Evolutionary conservation across 2,888 invertebrate species (phyloP), one percentile per base, ranked within the genome.

Genomic region (Lasius platythorax): DNA sequence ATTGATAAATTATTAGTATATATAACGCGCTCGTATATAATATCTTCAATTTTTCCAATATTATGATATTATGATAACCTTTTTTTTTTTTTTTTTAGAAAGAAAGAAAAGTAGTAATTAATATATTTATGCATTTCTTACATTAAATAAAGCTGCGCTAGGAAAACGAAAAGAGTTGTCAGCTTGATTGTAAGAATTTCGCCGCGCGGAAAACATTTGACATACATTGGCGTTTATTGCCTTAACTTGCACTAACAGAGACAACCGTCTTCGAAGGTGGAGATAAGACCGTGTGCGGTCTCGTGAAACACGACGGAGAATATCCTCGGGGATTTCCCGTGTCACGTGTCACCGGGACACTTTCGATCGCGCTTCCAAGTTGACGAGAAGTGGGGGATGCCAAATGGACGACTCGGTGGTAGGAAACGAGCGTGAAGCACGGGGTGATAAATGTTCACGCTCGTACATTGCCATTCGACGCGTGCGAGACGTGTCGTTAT

Each of bases 321-420:
- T 86, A 86, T 90, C 90, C 89, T 85, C 30, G 63, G 83, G 85
- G 89, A 90, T 89, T 87, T 76, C 53, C 43, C 79, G n/a, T 67
- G 81, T 90, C 90, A 82, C 82, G 83, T 78, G 85, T 88, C 85
- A 85, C 72, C 56, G 28, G 66, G 64, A 87, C 85, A 76, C 79
- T 75, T 70, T 72, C 78, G 58, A 78, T 75, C 63, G 46, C 23
- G 68, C 75, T 37, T 73, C 28, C 37, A 28, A 81, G 74, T 81
- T 81, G 79, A 68, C 82, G 40, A 82, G 86, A 68, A 63, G 33
- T n/a, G 46, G 74, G 58, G 46, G 37, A 73, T 74, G 79, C 78
- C 78, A 78, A 82, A 82, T 78, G 82, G 78, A 76, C 82, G 82
- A 66, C 64, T 53, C 78, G 78, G 43, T 73, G n/a, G 28, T 33